Conservation (phyloP, 64 coral and sea anemone genomes). For the Pachyseris speciosa region DNA sequence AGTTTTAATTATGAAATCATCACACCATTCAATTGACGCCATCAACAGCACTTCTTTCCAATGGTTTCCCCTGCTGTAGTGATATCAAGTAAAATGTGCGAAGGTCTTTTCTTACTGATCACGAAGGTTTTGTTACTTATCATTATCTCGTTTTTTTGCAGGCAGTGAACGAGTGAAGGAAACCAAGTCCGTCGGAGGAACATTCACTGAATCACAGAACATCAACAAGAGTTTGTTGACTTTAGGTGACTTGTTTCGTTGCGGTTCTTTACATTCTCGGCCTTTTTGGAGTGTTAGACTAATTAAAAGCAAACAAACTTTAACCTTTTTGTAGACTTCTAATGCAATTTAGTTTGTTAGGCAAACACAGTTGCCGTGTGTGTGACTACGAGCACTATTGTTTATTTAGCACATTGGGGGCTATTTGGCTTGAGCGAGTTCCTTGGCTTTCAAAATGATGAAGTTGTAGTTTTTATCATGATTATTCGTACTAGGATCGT, state of each 20-base stretch:
- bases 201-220: conserved; percentile 96
- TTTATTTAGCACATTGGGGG: too few species aligned
- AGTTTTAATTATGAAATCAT: background rate
- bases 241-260: conserved; percentile 60
- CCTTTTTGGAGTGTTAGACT: background rate
- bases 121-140: too few species aligned
- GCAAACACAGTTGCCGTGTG: too few species aligned
- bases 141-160: background rate
- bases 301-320: background rate
- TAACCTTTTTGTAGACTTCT: background rate
- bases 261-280: background rate
- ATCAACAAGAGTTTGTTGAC: conserved; percentile 98
- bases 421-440: background rate
- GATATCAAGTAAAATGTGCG: too few species aligned
- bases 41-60: too few species aligned
- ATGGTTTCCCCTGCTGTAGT: too few species aligned
- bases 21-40: too few species aligned
- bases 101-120: too few species aligned
- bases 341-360: background rate
- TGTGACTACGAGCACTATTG: too few species aligned
- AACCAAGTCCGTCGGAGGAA: conserved; percentile 85
- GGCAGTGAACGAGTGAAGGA: conserved; percentile 98
- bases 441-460: too few species aligned
- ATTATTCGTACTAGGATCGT: too few species aligned
- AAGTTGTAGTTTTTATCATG: background rate